Evolutionary conservation across 2,888 invertebrate genomes (phyloP), one percentile per base, ranked within the genome.

Genomic region (Drosophila multiciliata): DNA sequence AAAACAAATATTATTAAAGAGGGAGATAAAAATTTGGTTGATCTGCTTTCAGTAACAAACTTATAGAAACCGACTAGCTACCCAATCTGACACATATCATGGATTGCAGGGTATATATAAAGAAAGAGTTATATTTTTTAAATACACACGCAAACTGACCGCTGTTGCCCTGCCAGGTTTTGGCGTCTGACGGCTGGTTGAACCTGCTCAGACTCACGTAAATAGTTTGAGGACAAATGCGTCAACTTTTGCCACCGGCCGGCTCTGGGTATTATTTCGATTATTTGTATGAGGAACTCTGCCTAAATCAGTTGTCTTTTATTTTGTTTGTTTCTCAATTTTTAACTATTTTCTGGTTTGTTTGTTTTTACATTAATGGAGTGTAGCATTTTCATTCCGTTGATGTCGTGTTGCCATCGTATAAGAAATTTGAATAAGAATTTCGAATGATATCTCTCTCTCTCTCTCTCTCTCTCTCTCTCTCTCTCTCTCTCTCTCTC

Each of bases 171-270:
- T 54, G 45, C 33, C 52, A 17, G 32, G 42, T 42, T 57, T 55
- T 29, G 23, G 23, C 26, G 4, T 29, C 36, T 54, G 50, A 42
- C 65, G 42, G 33, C 35, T 38, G 73, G 58, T 48, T 77, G 50
- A 66, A 86, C 83, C 76, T 79, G 83, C 63, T 35, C 20, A 40
- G 32, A n/a, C 79, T 52, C 85, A 84, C 87, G 87, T 87, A 75
- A 1, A 61, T 38, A 29, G 50, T 32, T 52, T 9, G 26, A 15
- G 50, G 55, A 12, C 50, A 38, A 53, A 29, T 26, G 45, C 49
- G 49, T 36, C 67, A 55, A 29, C 45, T 38, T 55, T 60, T 36
- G 55, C 40, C 52, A 66, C 79, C 77, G 79, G 79, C 77, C 79
- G 77, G 76, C 65, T 63, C 65, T 48, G 32, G 5, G 50, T 20